Percentiles rank a stretch among this genome's conserved stretches.
Conservation (phyloP, 1,140 invertebrate species). For the Penaeus japonicus region DNA sequence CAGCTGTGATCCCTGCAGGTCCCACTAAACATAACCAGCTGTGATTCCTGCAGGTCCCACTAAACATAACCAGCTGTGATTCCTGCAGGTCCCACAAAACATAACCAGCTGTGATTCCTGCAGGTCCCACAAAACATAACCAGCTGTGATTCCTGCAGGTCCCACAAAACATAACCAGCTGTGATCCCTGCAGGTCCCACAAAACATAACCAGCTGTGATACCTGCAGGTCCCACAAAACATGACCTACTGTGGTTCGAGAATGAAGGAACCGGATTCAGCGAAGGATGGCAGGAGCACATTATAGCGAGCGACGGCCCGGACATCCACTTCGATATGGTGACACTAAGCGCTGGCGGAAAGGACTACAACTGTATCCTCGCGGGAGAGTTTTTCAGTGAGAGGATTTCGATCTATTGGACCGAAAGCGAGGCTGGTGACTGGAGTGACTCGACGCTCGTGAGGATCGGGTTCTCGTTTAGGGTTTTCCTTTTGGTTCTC, state of each 20-base stretch:
- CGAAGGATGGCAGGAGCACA: slow-evolving; percentile 61
- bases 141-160: too few species aligned
- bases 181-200: background rate
- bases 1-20: too few species aligned
- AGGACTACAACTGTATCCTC: slow-evolving; percentile 62
- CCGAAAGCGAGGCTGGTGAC: slow-evolving; percentile 55
- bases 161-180: too few species aligned
- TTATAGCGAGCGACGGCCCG: slow-evolving; percentile 61
- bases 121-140: too few species aligned
- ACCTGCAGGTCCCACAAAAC: background rate
- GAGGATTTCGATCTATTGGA: slow-evolving; percentile 63
- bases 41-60: background rate
- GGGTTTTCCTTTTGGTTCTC: slow-evolving; percentile 13
- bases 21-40: too few species aligned
- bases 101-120: too few species aligned
- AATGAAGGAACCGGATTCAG: slow-evolving; percentile 48
- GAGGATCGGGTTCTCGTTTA: too few species aligned
- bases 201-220: too few species aligned
- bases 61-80: too few species aligned
- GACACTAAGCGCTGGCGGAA: slow-evolving; percentile 59
- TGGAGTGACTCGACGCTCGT: slow-evolving; percentile 62
- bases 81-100: too few species aligned
- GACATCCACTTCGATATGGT: slow-evolving; percentile 63
- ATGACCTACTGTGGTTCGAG: slow-evolving; percentile 24
- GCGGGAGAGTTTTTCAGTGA: slow-evolving; percentile 63